Base-by-base conservation (phyloP, 2,888 invertebrate species). In the Drosophila subsilvestris region DNA sequence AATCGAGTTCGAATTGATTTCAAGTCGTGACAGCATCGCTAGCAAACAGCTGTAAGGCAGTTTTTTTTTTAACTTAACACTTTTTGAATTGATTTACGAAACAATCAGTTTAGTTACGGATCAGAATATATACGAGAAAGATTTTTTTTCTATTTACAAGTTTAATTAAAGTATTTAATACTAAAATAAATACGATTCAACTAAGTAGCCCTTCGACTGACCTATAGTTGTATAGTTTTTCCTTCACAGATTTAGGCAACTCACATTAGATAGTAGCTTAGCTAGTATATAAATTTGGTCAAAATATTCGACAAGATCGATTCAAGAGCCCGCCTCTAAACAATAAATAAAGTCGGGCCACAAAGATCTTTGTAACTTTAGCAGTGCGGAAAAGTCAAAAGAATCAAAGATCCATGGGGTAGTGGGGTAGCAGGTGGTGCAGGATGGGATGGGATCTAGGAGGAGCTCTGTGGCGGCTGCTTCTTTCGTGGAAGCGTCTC, bases 401-500 rank as follows among this genome's bases (percentile, higher is more conserved):
- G 51, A 29, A 29, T 27, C 51, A 51, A 12, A 45, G 29, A 32
- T 32, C 27, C 18, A 51, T 18, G 29, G 51, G 51, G 51, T 32
- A 7, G 37, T 37, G 37, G 37, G 49, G 49, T 49, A 17, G 37
- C 27, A 27, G 49, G 49, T n/a, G 37, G 37, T n/a, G 37, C 37
- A 37, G 37, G 37, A 37, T 37, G 37, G 37, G 6, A 37, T 4
- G 32, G 14, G 32, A 32, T 37, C 37, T 2, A 7, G 37, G 14
- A 7, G 37, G 18, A 61, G 48, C 63, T 63, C 50, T 63, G 62
- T 62, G 63, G 27, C 63, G 43, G 63, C 62, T 32, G 65, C 53
- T 47, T 42, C 53, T 47, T 43, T 37, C 53, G 37, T 32, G 42
- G 51, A 65, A 65, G 54, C 65, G 51, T 14, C 37, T 37, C 48